Base-by-base conservation (phyloP, 2,797 vertebrate species). In the Chloroceryle inda region DNA sequence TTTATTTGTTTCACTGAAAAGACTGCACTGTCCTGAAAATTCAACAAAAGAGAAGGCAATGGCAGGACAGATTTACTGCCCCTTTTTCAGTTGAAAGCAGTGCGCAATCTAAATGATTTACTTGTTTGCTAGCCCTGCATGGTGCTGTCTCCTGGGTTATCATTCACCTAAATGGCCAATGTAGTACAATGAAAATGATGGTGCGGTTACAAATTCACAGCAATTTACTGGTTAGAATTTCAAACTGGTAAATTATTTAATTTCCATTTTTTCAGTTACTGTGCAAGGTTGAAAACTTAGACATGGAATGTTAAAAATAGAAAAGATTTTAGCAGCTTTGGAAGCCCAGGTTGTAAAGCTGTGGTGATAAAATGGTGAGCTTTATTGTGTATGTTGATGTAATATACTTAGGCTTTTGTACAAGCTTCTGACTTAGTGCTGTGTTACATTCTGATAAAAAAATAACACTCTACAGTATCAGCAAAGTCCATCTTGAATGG, bases 231-330 rank as follows among this genome's bases (percentile, higher is more conserved):
- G 89, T 96, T 95, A 91, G 92, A 90, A 97, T 92, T 92, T 87
- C 80, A 95, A 92, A 91, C 82, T 96, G 91, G 88, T 97, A 96
- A 96, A 97, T 97, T 96, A 96, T 96, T 97, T 97, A 96, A 96
- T 97, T 96, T 96, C 88, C 85, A 74, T 93, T 89, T 97, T 86
- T 95, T 84, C 92, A 91, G 44, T 96, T 96, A 94, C 89, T 62
- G 66, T 62, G 95, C 84, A 95, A 92, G 94, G 96, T 83, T 97
- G 94, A 72, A 92, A 94, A 97, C 78, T 87, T 95, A 56, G 47
- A 50, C 40, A 5, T 47, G n/a, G 64, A 84, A 89, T 85, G 38
- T 68, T 92, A 89, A 96, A 91, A 93, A 88, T 12, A 53, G 81
- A 92, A 68, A 63, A 81, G 11, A 90, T 83, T 92, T 92, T 81